phyloP scores from a whole-genome alignment of 2,113 vertebrate genomes.

The Leptobrachium leishanense region DNA sequence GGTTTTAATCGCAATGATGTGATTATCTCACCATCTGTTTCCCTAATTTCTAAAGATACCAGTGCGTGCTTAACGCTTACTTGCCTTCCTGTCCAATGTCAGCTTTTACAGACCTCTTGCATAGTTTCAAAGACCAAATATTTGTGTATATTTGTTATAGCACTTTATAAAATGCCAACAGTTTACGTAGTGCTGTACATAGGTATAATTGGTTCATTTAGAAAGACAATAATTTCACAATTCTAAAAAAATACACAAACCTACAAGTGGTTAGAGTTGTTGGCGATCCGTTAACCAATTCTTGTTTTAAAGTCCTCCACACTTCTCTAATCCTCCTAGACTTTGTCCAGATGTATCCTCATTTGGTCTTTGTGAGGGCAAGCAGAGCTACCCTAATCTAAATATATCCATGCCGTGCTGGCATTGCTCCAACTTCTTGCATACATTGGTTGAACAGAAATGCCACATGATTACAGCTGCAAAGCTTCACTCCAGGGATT shows the following conservation, averaged over 20 bases:
- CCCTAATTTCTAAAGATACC: neutral
- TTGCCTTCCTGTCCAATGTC: neutral
- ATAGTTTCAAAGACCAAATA: no score
- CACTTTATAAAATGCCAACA: no score
- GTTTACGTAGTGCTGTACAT: no score
- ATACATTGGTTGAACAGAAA: conserved; percentile 18
- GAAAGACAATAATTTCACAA: no score
- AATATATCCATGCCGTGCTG: neutral
- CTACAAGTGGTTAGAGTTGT: no score
- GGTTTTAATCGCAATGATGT: neutral
- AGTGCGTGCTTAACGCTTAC: neutral
- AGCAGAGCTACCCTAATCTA: neutral
- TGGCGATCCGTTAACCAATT: no score
- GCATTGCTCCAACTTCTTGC: neutral
- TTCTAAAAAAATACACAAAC: no score
- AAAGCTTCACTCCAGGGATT: neutral
- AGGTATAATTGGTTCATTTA: no score
- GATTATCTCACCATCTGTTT: conserved; percentile 6
- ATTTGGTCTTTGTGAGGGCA: neutral
- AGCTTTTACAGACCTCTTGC: neutral
- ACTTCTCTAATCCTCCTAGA: no score
- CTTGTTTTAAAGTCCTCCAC: no score
- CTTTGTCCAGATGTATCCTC: conserved; percentile 4
- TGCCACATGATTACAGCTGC: neutral
- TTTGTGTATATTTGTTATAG: no score